Evolutionary conservation across 2,797 vertebrate species (phyloP), one percentile per base, ranked within the genome.

Genomic region (Tympanoctomys barrerae): DNA sequence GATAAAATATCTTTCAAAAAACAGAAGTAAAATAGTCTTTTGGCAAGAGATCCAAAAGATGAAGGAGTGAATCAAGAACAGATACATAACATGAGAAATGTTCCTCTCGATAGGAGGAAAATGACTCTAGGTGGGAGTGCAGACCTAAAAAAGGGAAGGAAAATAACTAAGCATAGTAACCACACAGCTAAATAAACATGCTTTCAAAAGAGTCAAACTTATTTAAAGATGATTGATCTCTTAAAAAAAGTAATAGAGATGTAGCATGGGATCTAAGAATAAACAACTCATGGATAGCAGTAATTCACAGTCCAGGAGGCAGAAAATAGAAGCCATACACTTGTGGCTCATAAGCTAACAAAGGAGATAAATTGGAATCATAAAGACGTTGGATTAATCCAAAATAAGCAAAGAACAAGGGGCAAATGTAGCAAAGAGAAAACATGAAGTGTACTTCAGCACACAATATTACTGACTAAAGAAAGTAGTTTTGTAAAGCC

Each of bases 1-100:
- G 71, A 59, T 83, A 78, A 90, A 87, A 61, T 70, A 90, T 68
- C n/a, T 81, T 62, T 78, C 28, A 93, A 54, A 61, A 68, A 70
- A 19, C 39, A 84, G 31, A 89, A 70, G 19, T 61, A 59, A 81
- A 81, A 5, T 19, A 39, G 16, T 5, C 21, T 87, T 46, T 68
- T 77, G 7, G 9, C 54, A 14, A 57, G 54, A 57, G 54, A 79
- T 84, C 7, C 3, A 64, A 64, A 77, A 31, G 0, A 3, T 70
- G 4, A 64, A 91, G 82, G 26, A 78, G 79, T 94, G 42, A 11
- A 61, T 70, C 68, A 82, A 11, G 1, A 75, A 7, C 18, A 46
- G n/a, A 52, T 57, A n/a, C 22, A 78, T 2, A 22, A 13, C 14
- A 10, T 22, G 68, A 62, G 13, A 59, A 87, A 70, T 77, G 31